These are phyloP conservation scores for Tethya wilhelma DNA, from an alignment of 37 sponge, comb jelly and placozoan species.

Conservation along the genomic window DNA sequence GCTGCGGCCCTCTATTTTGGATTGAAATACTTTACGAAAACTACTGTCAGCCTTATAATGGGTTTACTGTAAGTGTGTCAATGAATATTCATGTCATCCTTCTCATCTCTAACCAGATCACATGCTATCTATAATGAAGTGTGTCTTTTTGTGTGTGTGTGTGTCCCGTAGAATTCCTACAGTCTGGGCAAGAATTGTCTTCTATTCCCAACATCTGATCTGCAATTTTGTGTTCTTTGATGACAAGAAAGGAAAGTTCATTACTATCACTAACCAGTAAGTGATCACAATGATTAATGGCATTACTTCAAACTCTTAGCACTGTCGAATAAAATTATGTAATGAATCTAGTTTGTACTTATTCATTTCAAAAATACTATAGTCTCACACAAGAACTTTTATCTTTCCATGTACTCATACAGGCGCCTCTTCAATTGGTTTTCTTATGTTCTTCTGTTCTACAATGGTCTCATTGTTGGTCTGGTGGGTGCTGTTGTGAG, in stretches of 20 bases:
- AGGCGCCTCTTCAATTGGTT: conserved; percentile 34
- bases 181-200: not conserved
- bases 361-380: too few relatives aligned
- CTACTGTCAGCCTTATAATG: not conserved
- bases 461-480: conserved; percentile 23
- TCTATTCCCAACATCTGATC: conserved; percentile 2
- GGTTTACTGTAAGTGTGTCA: not conserved
- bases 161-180: not conserved
- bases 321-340: too few relatives aligned
- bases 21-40: not conserved
- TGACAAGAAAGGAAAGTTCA: conserved; percentile 16
- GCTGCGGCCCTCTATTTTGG: not conserved
- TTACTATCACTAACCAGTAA: conserved; percentile 23
- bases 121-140: not conserved
- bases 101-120: not conserved
- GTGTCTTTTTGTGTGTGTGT: not conserved
- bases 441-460: conserved; percentile 10
- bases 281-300: not conserved
- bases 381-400: too few relatives aligned
- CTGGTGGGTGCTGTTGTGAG: conserved; percentile 6
- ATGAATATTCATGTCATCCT: not conserved
- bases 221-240: conserved; percentile 30
- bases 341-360: too few relatives aligned
- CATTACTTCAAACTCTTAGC: too few relatives aligned
- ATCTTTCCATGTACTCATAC: not conserved